Base-by-base conservation (phyloP, 2,888 invertebrate species). In the Spodoptera littoralis region DNA sequence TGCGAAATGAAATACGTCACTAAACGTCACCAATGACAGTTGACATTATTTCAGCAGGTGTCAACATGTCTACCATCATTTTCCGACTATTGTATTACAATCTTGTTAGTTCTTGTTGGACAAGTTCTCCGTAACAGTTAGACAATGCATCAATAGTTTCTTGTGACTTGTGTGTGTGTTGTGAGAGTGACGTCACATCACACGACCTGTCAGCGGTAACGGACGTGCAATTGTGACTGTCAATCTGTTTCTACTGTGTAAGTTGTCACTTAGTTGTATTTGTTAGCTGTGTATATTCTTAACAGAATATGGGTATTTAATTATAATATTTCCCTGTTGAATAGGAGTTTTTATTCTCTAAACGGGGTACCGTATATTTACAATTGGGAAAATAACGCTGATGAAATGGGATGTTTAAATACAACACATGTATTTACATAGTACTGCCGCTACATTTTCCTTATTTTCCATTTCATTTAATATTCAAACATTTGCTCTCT, bases 161-260 rank as follows among this genome's bases (percentile, higher is more conserved):
- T 27, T 27, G 27, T 27, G 27, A 27, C 3, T 27, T 27, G 5
- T 27, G 27, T 27, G 27, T 27, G 27, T 27, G 27, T 5, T 27
- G 54, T 57, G 61, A 11, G 13, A 41, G 12, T 44, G 72, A 56
- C 73, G 67, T 60, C 67, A 60, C 30, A 27, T 22, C 24, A 18
- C 27, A 27, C 27, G 27, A 5, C 27, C 53, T 44, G 56, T 54
- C 60, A 44, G 41, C 42, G 0, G 6, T 47, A 56, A 53, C n/a
- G 1, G 56, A 44, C 22, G 22, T 42, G 56, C 49, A 18, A 64
- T 58, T 50, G 66, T 66, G 57, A 45, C 66, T 56, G 60, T 65
- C 60, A 44, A 11, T 24, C 11, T 52, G 48, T 46, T 49, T 42
- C 13, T 49, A 27, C 43, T 22, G 27, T 64, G 12, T 8, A 41